phyloP scores from a whole-genome alignment of 1,140 invertebrate genomes.

The Plutomurus gul region DNA sequence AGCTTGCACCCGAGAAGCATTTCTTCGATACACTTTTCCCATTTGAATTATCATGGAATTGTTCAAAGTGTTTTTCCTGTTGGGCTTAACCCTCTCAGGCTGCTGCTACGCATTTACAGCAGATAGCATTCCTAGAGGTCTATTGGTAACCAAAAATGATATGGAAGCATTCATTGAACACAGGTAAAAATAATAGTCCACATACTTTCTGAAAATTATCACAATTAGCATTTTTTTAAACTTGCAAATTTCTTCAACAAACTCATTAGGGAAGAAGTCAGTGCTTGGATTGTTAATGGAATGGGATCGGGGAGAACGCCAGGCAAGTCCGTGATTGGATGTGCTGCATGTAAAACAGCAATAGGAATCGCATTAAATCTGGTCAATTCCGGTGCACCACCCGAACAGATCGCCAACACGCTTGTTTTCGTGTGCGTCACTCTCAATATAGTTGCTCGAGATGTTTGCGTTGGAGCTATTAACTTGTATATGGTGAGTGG shows the following conservation, averaged over 20 bases:
- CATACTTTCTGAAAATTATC: neutral
- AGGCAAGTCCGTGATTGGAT: neutral
- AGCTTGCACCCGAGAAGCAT: too few species aligned
- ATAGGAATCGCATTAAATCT: neutral
- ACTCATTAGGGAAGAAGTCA: neutral
- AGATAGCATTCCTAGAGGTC: neutral
- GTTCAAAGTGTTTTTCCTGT: neutral
- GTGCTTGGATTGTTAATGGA: neutral
- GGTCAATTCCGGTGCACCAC: neutral
- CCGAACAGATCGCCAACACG: slow-evolving; percentile 16
- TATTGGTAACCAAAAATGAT: neutral
- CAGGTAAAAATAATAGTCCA: neutral
- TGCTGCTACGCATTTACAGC: neutral
- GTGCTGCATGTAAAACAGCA: neutral
- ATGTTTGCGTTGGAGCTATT: slow-evolving; percentile 34
- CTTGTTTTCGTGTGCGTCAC: slow-evolving; percentile 30
- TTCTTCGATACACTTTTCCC: too few species aligned
- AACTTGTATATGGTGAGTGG: neutral
- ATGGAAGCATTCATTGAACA: neutral
- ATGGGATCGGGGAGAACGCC: neutral
- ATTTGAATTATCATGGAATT: too few species aligned
- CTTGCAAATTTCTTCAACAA: neutral
- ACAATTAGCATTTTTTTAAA: neutral
- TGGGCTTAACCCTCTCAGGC: neutral
- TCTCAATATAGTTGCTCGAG: slow-evolving; percentile 22